Conservation (phyloP, 2,113 vertebrate genomes). For the Bothrops jararaca region DNA sequence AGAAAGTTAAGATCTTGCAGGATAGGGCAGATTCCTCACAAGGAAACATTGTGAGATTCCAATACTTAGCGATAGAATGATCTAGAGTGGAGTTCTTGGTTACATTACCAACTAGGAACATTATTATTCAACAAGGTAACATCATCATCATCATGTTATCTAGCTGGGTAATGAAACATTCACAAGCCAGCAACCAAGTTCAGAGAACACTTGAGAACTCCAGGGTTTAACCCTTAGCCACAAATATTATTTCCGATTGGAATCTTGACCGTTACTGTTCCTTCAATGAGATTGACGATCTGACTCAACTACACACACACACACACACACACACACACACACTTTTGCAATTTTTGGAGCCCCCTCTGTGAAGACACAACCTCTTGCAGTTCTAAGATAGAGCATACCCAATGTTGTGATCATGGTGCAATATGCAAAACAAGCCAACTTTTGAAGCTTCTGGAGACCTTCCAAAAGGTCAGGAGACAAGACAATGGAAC, state of each 20-base stretch:
- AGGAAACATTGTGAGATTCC: background rate
- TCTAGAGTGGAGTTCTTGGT: background rate
- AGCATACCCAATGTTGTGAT: background rate
- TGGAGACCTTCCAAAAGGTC: background rate
- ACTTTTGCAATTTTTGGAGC: background rate
- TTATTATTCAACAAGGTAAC: background rate
- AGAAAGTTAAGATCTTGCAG: background rate
- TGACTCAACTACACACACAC: background rate
- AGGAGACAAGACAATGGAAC: background rate
- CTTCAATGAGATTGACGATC: background rate
- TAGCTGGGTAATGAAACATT: background rate
- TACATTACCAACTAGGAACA: background rate
- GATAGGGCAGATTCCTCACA: background rate
- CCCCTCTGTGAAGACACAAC: background rate
- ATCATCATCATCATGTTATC: background rate
- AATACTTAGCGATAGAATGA: background rate
- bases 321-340: background rate
- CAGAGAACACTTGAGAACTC: background rate
- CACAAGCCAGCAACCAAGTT: background rate
- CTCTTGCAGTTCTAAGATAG: background rate
- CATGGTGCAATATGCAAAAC: background rate
- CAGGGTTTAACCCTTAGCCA: background rate
- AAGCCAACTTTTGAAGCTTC: background rate
- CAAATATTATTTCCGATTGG: background rate
- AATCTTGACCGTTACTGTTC: background rate